Evolutionary conservation across 2,888 invertebrate genomes (phyloP), one percentile per base, ranked within the genome.

Genomic region (Parnassius mnemosyne): DNA sequence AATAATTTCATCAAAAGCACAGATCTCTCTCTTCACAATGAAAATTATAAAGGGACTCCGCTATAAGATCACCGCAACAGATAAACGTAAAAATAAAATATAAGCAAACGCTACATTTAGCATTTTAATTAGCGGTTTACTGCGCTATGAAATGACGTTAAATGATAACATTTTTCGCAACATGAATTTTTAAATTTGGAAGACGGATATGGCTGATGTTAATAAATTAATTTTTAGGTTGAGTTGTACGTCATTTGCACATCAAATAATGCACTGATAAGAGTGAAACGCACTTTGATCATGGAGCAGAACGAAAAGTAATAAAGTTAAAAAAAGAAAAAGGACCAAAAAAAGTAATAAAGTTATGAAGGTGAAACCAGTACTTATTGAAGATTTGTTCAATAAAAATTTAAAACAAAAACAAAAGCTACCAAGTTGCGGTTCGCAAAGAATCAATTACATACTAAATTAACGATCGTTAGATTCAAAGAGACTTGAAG

Each of bases 1-100:
- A 42, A 54, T 54, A 57, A 66, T 66, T 60, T 60, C 65, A 66
- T 65, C 65, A 66, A 12, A 44, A 11, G 16, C 57, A 50, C 43
- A 53, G 57, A 62, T 57, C 52, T 53, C 56, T 61, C 57, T 61
- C 44, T 34, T 13, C n/a, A 55, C 53, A 25, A 42, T 47, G 52
- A 63, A 59, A 58, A 46, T 51, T 20, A 54, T 47, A 42, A 63
- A 59, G 59, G 59, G 55, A 16, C 16, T 53, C 49, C 12, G 47
- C 54, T 5, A 10, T n/a, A 34, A 50, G 58, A 58, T 58, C 12
- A 50, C 53, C 25, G 53, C n/a, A 7, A 41, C 13, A 58, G 63
- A 63, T 58, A 54, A 16, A 53, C 1, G 34, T 10, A 25, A 46
- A 16, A 59, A 46, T 54, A 51, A 54, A 58, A 63, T 25, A 43